Base-by-base conservation (phyloP, 2,888 invertebrate species). In the Drosophila silvestris region DNA sequence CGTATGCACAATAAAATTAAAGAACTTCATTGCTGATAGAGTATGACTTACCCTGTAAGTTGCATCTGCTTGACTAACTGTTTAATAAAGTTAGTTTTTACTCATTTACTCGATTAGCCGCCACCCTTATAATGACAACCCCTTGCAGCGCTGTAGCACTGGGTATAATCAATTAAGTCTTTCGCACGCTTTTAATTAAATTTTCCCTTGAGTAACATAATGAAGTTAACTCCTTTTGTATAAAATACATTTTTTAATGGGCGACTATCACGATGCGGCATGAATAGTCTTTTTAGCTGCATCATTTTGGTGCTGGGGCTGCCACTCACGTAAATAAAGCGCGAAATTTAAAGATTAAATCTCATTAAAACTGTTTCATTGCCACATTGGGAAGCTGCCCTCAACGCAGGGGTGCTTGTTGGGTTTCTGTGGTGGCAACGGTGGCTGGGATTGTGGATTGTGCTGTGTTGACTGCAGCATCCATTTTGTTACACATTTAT, bases 291-390 rank as follows among this genome's bases (percentile, higher is more conserved):
- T 70, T 75, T 69, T 52, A 79, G 66, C 77, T 63, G 64, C 58
- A 79, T 65, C 72, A 62, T 53, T 53, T 30, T 59, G 39, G 22
- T 33, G 32, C 12, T n/a, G 22, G 30, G 50, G 39, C 32, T 50
- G 60, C 57, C 74, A 72, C 74, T 80, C 80, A 74, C 85, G 82
- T 85, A 87, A 89, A 83, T 87, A 89, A 87, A 85, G 88, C 83
- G 85, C 80, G 61, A 89, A 87, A 83, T 87, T 87, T 87, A 87
- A 87, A 87, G 89, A 89, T 83, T 74, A 85, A 87, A 87, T 87
- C 85, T 89, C 87, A 87, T 87, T 87, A 87, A 87, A 87, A 87
- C 76, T 82, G 64, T 89, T 87, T 87, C 89, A 87, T 87, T 87
- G 78, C 87, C 78, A 76, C 64, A 59, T 59, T 51, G 63, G 66